Evolutionary conservation across 1,140 invertebrate species (phyloP).

Genomic region (Trinorchestia longiramus): DNA sequence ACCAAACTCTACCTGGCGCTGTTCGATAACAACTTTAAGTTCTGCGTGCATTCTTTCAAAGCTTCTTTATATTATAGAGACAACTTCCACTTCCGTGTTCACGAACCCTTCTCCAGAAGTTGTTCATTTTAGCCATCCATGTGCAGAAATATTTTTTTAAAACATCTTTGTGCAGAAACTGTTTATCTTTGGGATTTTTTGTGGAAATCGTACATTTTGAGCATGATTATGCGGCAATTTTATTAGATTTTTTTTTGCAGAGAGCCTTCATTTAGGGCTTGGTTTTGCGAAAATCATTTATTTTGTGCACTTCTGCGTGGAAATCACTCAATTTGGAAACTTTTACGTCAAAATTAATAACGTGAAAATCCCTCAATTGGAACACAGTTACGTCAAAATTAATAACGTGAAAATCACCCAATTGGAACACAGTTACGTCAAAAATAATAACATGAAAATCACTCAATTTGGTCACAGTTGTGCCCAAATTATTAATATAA

Average conservation of each 20-base stretch:
- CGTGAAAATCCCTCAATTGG: too few species aligned
- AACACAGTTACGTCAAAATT: too few species aligned
- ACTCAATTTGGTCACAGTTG: too few species aligned
- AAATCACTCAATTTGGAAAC: neutral
- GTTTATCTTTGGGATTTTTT: too few species aligned
- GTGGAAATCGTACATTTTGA: too few species aligned
- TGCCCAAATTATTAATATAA: too few species aligned
- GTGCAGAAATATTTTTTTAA: neutral
- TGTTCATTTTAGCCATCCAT: neutral
- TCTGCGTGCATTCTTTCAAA: neutral
- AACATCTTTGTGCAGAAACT: neutral
- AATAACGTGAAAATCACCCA: too few species aligned
- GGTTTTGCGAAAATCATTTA: neutral
- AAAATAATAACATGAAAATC: too few species aligned
- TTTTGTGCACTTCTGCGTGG: neutral
- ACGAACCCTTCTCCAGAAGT: neutral
- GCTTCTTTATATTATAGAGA: neutral
- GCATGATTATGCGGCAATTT: neutral
- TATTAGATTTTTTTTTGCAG: neutral
- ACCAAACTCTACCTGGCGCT: neutral
- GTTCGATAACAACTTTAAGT: neutral
- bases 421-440: too few species aligned
- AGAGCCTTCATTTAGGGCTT: too few species aligned
- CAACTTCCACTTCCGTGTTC: neutral
- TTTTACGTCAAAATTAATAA: neutral